Percentiles rank a stretch among this genome's conserved stretches.
Conservation (phyloP, 2,797 vertebrate genomes). For the Artibeus lituratus region DNA sequence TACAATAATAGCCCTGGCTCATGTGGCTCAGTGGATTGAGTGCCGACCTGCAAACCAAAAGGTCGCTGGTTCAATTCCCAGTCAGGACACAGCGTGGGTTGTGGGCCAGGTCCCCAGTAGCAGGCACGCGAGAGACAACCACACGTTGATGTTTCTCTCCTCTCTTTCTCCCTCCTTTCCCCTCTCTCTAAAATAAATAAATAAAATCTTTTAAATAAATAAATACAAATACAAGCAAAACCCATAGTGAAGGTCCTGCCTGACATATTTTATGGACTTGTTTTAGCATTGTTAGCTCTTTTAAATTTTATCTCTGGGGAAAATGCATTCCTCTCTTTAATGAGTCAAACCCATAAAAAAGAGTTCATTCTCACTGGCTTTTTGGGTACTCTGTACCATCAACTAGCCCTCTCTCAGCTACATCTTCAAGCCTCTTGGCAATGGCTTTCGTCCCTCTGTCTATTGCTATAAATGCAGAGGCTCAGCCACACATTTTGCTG, state of each 20-base stretch:
- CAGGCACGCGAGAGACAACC: no score
- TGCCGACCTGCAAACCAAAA: no score
- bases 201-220: no score
- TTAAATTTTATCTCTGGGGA: not conserved
- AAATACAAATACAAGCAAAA: not conserved
- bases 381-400: not conserved
- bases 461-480: not conserved
- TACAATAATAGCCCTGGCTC: not conserved
- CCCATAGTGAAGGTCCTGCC: not conserved
- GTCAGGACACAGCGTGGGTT: no score
- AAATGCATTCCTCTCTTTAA: not conserved
- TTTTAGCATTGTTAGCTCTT: not conserved
- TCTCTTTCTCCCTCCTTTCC: no score
- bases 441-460: not conserved
- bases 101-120: no score
- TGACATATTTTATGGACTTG: not conserved
- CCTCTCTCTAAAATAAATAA: no score
- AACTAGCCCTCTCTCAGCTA: not conserved
- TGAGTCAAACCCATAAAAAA: not conserved
- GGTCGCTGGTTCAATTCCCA: no score
- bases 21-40: no score
- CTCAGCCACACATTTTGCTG: not conserved
- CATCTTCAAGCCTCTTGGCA: not conserved
- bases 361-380: not conserved
- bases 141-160: no score